Conservation (phyloP, 2,888 invertebrate genomes). For the Hemithea aestivaria region DNA sequence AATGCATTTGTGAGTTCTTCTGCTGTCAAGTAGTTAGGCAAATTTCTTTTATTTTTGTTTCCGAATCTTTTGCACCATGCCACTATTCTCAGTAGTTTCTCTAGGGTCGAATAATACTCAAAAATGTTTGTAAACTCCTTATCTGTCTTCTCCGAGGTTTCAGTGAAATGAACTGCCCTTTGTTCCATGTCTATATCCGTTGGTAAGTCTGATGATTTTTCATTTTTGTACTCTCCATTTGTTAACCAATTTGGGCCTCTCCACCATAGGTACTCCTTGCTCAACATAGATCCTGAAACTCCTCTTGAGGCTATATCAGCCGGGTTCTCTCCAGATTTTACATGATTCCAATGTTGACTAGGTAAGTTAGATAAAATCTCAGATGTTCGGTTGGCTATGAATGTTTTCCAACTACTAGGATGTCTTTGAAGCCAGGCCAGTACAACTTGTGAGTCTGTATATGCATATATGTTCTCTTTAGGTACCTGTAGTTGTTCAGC, state of each 20-base stretch:
- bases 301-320: conserved; percentile 25
- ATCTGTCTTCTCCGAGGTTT: no score
- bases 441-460: conserved; percentile 18
- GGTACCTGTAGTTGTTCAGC: no score
- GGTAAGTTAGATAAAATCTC: conserved; percentile 16
- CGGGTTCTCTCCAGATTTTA: conserved; percentile 18
- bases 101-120: no score
- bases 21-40: conserved; percentile 3
- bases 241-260: no score
- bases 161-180: no score
- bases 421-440: conserved; percentile 20
- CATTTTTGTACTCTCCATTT: no score
- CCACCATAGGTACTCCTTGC: no score
- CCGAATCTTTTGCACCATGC: conserved; percentile 1
- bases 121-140: no score
- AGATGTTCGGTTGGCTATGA: conserved; percentile 16
- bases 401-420: conserved; percentile 19
- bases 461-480: background rate
- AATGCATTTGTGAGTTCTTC: conserved; percentile 1
- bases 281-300: no score
- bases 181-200: no score
- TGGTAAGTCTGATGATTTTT: no score
- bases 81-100: conserved; percentile 4
- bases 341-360: conserved; percentile 13
- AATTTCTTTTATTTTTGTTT: no score